These are phyloP conservation scores for Trididemnum nubilum DNA, from an alignment of 23 tunicate genomes.

Conservation along the genomic window DNA sequence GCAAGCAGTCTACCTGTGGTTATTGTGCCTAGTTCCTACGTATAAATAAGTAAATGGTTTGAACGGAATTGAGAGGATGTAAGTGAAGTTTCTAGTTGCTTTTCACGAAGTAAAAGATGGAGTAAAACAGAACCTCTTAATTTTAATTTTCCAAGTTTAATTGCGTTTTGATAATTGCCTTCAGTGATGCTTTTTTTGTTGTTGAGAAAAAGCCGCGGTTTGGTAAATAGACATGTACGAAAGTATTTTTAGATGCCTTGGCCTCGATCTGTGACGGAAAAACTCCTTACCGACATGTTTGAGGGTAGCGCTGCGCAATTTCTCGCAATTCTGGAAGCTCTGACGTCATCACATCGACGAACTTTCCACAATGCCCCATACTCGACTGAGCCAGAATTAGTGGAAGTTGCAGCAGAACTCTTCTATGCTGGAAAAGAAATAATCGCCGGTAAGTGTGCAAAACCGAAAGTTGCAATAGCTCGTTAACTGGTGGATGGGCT, in stretches of 20 bases:
- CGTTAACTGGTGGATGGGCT: too few species aligned
- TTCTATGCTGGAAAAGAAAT: conserved; percentile 95
- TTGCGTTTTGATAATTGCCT: too few species aligned
- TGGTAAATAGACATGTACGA: neutral
- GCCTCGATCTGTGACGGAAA: conserved; percentile 86
- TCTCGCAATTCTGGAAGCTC: conserved; percentile 85
- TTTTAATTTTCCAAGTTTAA: neutral
- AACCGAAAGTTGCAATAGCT: neutral
- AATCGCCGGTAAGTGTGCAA: conserved; percentile 60
- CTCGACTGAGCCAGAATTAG: conserved; percentile 66
- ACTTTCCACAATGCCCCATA: conserved; percentile 51
- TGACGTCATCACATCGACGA: conserved; percentile 54
- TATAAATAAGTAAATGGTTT: too few species aligned
- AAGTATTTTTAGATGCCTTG: conserved; percentile 42
- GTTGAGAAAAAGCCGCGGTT: neutral
- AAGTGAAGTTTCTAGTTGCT: too few species aligned
- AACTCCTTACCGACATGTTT: conserved; percentile 81
- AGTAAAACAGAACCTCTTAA: too few species aligned
- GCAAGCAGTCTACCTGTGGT: too few species aligned
- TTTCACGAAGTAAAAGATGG: too few species aligned
- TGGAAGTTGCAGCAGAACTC: conserved; percentile 78
- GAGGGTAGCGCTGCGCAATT: conserved; percentile 94
- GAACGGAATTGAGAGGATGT: too few species aligned
- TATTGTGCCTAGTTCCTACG: too few species aligned
- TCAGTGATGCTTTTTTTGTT: too few species aligned